These are phyloP conservation scores for Campoletis raptor DNA, from an alignment of 2,888 invertebrate species.

Conservation along the genomic window DNA sequence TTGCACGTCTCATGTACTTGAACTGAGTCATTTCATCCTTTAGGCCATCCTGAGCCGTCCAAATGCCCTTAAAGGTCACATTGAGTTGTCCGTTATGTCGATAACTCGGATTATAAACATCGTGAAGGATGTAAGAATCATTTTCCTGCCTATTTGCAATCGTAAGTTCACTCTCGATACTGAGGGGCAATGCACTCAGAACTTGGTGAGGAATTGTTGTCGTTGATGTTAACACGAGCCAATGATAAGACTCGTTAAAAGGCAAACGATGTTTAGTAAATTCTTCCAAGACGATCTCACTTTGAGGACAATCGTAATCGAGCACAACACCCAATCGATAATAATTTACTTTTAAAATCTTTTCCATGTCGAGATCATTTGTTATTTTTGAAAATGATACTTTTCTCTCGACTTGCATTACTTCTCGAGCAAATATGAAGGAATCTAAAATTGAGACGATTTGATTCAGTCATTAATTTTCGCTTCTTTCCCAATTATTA, in stretches of 20 bases:
- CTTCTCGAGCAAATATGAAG: conserved; percentile 49
- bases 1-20: conserved; percentile 77
- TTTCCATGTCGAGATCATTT: conserved; percentile 65
- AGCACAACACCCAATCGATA: conserved; percentile 75
- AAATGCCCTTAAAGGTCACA: conserved; percentile 76
- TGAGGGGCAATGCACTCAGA: conserved; percentile 73
- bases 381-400: conserved; percentile 67
- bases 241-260: conserved; percentile 79
- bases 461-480: background rate
- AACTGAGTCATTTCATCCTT: conserved; percentile 73
- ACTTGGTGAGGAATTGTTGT: conserved; percentile 63
- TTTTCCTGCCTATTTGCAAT: conserved; percentile 68
- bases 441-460: conserved; percentile 44
- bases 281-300: conserved; percentile 72
- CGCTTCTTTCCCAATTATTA: background rate
- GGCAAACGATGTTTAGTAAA: conserved; percentile 72
- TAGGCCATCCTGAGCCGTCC: conserved; percentile 72
- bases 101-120: conserved; percentile 79
- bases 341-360: conserved; percentile 72
- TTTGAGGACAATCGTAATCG: conserved; percentile 74
- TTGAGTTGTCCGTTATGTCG: conserved; percentile 76
- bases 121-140: conserved; percentile 71
- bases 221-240: conserved; percentile 74
- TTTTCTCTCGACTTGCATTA: conserved; percentile 64
- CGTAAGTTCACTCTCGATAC: conserved; percentile 76